Evolutionary conservation across 2,113 vertebrate species (phyloP).

Genomic region (Antennarius striatus): DNA sequence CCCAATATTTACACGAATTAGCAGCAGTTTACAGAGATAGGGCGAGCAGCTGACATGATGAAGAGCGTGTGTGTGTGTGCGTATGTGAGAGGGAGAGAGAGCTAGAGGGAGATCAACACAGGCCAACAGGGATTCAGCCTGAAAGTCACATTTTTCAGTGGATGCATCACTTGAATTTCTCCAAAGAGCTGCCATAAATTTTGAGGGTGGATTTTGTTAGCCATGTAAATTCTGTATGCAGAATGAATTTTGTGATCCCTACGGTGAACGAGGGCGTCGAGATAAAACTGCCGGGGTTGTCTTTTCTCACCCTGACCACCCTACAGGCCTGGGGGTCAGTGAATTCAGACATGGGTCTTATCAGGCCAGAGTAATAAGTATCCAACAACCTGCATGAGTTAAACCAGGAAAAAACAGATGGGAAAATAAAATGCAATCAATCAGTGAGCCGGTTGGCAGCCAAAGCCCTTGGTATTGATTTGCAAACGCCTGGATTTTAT

Average conservation of each 20-base stretch:
- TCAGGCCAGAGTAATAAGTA: constrained; percentile 69
- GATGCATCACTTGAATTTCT: not conserved
- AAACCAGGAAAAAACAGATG: constrained; percentile 48
- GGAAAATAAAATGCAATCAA: constrained; percentile 73
- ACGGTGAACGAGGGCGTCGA: not conserved
- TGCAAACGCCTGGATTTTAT: constrained; percentile 34
- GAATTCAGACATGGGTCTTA: constrained; percentile 51
- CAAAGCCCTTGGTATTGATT: constrained; percentile 71
- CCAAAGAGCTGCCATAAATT: no score
- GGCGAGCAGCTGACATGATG: constrained; percentile 38
- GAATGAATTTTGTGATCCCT: not conserved
- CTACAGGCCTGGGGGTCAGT: constrained; percentile 51
- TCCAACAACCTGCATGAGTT: constrained; percentile 66
- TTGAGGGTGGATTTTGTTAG: not conserved
- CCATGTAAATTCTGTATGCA: not conserved
- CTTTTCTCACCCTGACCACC: constrained; percentile 28
- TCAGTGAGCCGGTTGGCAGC: constrained; percentile 64
- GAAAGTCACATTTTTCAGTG: not conserved
- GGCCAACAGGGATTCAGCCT: not conserved
- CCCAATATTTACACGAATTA: constrained; percentile 84
- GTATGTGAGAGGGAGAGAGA: constrained; percentile 8
- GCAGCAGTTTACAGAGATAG: constrained; percentile 76
- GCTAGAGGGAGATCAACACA: not conserved
- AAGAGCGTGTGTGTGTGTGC: constrained; percentile 12
- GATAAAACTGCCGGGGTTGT: constrained; percentile 16